These are phyloP conservation scores for Rhamphomyia laevipes DNA, from an alignment of 2,888 invertebrate genomes.

Conservation along the genomic window DNA sequence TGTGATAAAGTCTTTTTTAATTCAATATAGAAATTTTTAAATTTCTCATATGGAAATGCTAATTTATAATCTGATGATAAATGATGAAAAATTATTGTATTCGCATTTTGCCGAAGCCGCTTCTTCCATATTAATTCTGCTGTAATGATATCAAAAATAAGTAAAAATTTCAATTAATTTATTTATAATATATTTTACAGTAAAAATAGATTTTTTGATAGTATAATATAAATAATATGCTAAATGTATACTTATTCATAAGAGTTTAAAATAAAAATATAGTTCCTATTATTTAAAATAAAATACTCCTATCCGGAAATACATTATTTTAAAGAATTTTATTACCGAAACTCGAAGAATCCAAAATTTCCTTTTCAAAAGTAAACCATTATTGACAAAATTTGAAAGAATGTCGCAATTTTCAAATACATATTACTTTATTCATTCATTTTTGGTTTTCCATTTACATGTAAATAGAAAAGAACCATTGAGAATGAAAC, in stretches of 20 bases:
- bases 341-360: too few relatives aligned
- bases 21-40: constrained; percentile 9
- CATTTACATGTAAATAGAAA: too few relatives aligned
- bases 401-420: too few relatives aligned
- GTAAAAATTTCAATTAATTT: not conserved
- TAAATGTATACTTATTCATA: too few relatives aligned
- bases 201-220: not conserved
- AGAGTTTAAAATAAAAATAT: not conserved
- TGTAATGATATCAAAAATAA: constrained; percentile 1
- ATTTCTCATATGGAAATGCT: constrained; percentile 12
- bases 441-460: too few relatives aligned
- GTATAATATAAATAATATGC: not conserved
- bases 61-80: constrained; percentile 4
- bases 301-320: not conserved
- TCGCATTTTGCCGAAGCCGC: constrained; percentile 6
- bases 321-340: too few relatives aligned
- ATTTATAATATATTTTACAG: not conserved
- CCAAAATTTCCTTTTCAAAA: too few relatives aligned
- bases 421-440: too few relatives aligned
- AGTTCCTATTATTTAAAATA: not conserved
- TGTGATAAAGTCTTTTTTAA: constrained; percentile 5
- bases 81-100: constrained; percentile 12
- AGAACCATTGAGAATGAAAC: too few relatives aligned
- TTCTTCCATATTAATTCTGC: constrained; percentile 10
- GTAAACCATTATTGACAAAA: too few relatives aligned